Evolutionary conservation across 2,797 vertebrate genomes (phyloP).

Genomic region (Arrhamphus sclerolepis): DNA sequence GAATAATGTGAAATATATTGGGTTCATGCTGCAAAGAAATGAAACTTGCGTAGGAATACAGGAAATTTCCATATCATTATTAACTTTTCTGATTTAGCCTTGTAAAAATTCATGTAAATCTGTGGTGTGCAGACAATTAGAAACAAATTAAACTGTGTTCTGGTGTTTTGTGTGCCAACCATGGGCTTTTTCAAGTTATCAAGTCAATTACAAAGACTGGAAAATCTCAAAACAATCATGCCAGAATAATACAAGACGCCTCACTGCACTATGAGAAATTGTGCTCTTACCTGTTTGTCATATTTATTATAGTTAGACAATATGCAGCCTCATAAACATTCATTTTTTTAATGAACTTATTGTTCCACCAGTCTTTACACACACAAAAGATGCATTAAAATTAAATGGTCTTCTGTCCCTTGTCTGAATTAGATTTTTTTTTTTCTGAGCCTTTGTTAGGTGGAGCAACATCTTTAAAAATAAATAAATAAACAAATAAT

Average conservation of each 20-base stretch:
- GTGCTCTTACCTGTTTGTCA: not conserved
- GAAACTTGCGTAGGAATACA: too few relatives aligned
- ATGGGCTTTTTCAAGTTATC: not conserved
- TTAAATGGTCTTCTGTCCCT: not conserved
- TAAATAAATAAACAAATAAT: too few relatives aligned
- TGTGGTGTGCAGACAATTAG: not conserved
- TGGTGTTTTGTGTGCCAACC: not conserved
- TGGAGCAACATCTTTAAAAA: not conserved
- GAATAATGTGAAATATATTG: too few relatives aligned
- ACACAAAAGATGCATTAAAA: not conserved
- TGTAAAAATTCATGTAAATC: not conserved
- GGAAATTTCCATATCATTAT: too few relatives aligned
- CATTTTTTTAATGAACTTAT: not conserved
- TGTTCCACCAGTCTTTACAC: not conserved
- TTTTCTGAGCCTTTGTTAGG: not conserved
- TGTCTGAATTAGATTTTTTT: not conserved
- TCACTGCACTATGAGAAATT: not conserved
- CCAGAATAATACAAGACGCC: not conserved
- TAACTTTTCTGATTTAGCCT: too few relatives aligned
- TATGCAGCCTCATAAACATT: not conserved
- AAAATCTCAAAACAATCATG: constrained; percentile 2
- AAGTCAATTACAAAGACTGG: not conserved
- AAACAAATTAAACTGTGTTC: not conserved
- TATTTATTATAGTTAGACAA: not conserved
- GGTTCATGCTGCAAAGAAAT: too few relatives aligned